phyloP scores from a whole-genome alignment of 2,113 vertebrate species.

The Andinoacara biseriatus region DNA sequence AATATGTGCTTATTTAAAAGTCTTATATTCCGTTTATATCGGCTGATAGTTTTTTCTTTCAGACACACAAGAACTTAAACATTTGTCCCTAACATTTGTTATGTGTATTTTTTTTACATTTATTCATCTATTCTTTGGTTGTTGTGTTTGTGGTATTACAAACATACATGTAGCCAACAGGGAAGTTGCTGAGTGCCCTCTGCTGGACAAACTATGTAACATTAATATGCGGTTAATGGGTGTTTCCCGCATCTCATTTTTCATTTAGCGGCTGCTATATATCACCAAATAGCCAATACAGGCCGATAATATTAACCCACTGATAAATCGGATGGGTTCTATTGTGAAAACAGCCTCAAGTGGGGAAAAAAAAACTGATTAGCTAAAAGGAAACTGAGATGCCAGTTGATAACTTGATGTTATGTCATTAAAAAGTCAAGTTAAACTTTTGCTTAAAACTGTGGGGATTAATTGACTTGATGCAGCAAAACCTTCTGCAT shows the following conservation, averaged over 20 bases:
- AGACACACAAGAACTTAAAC: not conserved
- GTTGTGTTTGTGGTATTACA: not conserved
- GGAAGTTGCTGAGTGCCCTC: not conserved
- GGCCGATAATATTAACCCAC: not conserved
- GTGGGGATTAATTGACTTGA: too few relatives aligned
- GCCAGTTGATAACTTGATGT: too few relatives aligned
- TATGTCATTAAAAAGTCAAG: too few relatives aligned
- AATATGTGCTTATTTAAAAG: not conserved
- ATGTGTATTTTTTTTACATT: too few relatives aligned
- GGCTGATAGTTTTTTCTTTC: not conserved
- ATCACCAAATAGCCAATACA: not conserved
- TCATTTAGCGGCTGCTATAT: too few relatives aligned
- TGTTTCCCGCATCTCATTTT: not conserved
- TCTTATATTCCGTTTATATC: not conserved
- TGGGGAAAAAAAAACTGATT: too few relatives aligned
- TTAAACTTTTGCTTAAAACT: too few relatives aligned
- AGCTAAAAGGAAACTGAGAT: too few relatives aligned
- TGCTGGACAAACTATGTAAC: not conserved
- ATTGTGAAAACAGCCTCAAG: not conserved
- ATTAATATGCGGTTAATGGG: not conserved
- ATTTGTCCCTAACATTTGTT: not conserved
- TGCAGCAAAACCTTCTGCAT: too few relatives aligned
- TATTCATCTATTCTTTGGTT: not conserved
- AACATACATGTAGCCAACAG: not conserved
- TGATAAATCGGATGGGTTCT: fast-evolving